Base-by-base conservation (phyloP, 1,140 invertebrate genomes). In the Micrasema minimum region DNA sequence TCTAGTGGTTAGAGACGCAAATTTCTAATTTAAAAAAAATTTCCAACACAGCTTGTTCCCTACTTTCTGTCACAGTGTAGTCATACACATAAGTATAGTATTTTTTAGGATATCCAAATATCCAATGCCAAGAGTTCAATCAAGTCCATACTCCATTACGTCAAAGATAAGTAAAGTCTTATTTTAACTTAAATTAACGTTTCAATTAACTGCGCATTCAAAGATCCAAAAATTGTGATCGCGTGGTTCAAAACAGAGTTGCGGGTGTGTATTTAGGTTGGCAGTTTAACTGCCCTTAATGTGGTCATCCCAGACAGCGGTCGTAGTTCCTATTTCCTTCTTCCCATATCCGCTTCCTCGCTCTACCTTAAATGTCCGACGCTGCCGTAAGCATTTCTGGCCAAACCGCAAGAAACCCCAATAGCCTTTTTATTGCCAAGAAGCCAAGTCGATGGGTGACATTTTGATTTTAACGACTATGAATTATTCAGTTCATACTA, bases 301-400 rank as follows among this genome's bases (percentile, higher is more conserved):
- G 53, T 57, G 53, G 53, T 57, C 31, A 16, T 57, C 31, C 53
- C 53, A 57, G 53, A 57, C 53, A 38, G 31, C n/a, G 53, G n/a
- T 18, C 12, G n/a, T 35, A 18, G 12, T 23, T 16, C 23, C 26
- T 2, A 6, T 26, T 51, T 10, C 48, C 20, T 16, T 14, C n/a
- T 11, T 23, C 3, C 48, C 4, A 23, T 11, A 11, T 20, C 16
- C 11, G 2, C 48, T 20, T n/a, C 37, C 53, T 31, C 31, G 9
- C 53, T 2, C 20, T 23, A 11, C 16, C 26, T 37, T 37, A 57
- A 57, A 14, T 16, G 53, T 57, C 53, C 14, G 53, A n/a, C 31
- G 12, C 53, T 55, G 31, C 14, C 53, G 53, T 57, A 57, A 57
- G 53, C 53, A 57, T 57, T 57, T 57, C 53, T 57, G 31, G 48